Evolutionary conservation across 1,140 invertebrate species (phyloP).

Genomic region (Lerema accius): DNA sequence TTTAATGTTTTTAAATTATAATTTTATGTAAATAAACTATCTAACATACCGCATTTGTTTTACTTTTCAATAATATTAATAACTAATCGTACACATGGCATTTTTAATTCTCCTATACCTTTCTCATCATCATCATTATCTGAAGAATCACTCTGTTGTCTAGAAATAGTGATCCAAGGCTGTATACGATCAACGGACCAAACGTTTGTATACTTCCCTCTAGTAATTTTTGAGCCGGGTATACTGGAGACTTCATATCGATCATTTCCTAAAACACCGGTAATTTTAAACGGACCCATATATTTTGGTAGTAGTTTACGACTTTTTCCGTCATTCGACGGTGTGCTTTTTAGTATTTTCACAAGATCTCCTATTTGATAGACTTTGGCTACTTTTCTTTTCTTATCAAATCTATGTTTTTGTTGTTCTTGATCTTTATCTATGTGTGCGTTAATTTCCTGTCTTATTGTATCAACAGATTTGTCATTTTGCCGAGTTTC

Average conservation of each 20-base stretch:
- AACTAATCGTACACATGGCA: too few relatives aligned
- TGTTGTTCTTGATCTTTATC: slow-evolving; percentile 10
- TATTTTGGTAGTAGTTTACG: slow-evolving; percentile 18
- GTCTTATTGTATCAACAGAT: slow-evolving; percentile 8
- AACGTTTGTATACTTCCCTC: slow-evolving; percentile 31
- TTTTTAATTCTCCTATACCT: too few relatives aligned
- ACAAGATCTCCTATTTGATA: slow-evolving; percentile 20
- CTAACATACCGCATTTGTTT: too few relatives aligned
- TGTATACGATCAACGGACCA: slow-evolving; percentile 39
- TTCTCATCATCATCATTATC: slow-evolving; percentile 8
- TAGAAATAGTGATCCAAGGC: slow-evolving; percentile 34
- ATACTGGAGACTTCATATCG: slow-evolving; percentile 38
- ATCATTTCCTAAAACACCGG: slow-evolving; percentile 37
- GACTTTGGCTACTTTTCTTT: slow-evolving; percentile 14
- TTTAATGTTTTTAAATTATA: too few relatives aligned
- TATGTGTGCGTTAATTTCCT: slow-evolving; percentile 14
- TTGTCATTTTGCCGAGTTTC: slow-evolving; percentile 9
- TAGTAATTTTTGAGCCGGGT: slow-evolving; percentile 27
- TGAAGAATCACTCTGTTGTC: slow-evolving; percentile 5
- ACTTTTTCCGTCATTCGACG: slow-evolving; percentile 15
- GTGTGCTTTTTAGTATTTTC: slow-evolving; percentile 13
- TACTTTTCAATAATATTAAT: too few relatives aligned
- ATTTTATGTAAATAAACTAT: too few relatives aligned
- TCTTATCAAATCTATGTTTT: slow-evolving; percentile 12
- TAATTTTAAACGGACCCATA: slow-evolving; percentile 37